These are phyloP conservation scores for Lampropteryx suffumata DNA, from an alignment of 2,888 invertebrate species.

Conservation along the genomic window DNA sequence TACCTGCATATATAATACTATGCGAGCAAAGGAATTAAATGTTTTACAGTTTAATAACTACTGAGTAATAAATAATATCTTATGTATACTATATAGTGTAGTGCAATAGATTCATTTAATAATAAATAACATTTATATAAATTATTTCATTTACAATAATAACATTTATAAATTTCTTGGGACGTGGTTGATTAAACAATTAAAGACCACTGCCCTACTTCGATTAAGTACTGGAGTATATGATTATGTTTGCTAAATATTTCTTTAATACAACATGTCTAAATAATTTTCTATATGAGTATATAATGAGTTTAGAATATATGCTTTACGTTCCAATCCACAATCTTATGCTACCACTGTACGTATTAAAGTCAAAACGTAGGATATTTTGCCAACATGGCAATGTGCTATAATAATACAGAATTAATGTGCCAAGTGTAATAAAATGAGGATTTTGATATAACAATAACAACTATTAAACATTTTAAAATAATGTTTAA, in stretches of 20 bases:
- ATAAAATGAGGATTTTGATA: constrained; percentile 35
- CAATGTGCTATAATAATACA: constrained; percentile 43
- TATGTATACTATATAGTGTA: not conserved
- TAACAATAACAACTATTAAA: constrained; percentile 21
- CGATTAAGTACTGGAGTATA: constrained; percentile 44
- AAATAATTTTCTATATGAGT: constrained; percentile 54
- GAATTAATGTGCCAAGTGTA: constrained; percentile 50
- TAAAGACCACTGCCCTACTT: constrained; percentile 47
- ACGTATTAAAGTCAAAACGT: constrained; percentile 38
- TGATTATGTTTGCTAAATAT: constrained; percentile 42
- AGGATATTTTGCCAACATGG: constrained; percentile 37
- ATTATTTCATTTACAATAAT: constrained; percentile 23
- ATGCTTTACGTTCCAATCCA: constrained; percentile 64
- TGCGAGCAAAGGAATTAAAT: no score
- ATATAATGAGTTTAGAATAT: constrained; percentile 77
- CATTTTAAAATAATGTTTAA: constrained; percentile 19
- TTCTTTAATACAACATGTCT: constrained; percentile 46
- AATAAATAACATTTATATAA: constrained; percentile 11
- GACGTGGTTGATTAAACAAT: not conserved
- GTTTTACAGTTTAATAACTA: no score
- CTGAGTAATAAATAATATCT: no score
- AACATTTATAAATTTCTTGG: constrained; percentile 1
- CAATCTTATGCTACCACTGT: constrained; percentile 34
- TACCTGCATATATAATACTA: no score
- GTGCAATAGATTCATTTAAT: constrained; percentile 2